Percentiles rank a stretch among this genome's conserved stretches.
These are phyloP conservation scores for Drosophila nikananu DNA, from an alignment of 1,140 invertebrate species.

Conservation along the genomic window DNA sequence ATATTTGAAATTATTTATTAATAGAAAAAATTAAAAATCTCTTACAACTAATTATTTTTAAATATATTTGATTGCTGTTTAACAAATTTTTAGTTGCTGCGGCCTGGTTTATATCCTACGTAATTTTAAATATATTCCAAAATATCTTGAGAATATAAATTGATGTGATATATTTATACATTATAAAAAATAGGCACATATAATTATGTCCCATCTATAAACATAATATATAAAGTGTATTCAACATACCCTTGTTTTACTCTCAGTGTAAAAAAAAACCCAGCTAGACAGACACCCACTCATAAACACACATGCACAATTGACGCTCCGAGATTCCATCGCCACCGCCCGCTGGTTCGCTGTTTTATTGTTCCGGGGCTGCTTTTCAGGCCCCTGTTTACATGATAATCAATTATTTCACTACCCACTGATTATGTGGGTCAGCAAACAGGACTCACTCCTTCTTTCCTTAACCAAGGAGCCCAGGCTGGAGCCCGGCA, in stretches of 20 bases:
- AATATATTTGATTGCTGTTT: no score
- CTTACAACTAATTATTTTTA: no score
- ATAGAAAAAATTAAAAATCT: no score
- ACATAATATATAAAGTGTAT: neutral
- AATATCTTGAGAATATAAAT: no score
- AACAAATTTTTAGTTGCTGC: no score
- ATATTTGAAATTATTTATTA: neutral
- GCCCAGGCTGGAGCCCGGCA: neutral
- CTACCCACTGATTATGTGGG: conserved; percentile 79
- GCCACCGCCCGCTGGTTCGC: conserved; percentile 31
- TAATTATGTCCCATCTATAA: neutral
- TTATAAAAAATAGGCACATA: no score
- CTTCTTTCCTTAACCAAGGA: neutral
- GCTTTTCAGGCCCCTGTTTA: conserved; percentile 56
- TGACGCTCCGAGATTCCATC: conserved; percentile 61
- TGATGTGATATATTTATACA: no score
- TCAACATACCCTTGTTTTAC: neutral
- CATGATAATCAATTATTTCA: conserved; percentile 83
- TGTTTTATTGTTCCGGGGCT: conserved; percentile 44
- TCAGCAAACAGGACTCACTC: conserved; percentile 56
- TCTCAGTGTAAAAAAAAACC: conserved; percentile 3
- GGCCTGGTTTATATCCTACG: no score
- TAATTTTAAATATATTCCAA: no score
- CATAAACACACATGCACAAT: conserved; percentile 28
- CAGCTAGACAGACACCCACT: conserved; percentile 35